Percentiles rank a stretch among this genome's conserved stretches.
Conservation (phyloP, 2,113 vertebrate species). For the Antechinus stuartii region DNA sequence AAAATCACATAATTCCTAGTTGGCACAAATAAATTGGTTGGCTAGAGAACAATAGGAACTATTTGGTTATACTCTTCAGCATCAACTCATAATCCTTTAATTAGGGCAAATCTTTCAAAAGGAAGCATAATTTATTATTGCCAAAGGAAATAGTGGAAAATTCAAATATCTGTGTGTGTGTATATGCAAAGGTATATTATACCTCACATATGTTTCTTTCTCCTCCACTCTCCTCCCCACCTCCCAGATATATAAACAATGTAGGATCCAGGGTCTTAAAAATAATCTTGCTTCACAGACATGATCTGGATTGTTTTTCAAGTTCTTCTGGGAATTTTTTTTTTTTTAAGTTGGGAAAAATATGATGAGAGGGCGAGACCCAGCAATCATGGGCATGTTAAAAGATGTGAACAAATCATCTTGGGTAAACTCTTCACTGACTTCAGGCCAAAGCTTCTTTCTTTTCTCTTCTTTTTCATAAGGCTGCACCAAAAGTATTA, state of each 20-base stretch:
- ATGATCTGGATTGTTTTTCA: neutral
- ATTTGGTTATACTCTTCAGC: constrained; percentile 65
- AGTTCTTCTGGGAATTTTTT: neutral
- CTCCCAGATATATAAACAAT: neutral
- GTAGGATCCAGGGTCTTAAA: constrained; percentile 9
- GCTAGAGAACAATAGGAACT: constrained; percentile 68
- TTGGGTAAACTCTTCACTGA: constrained; percentile 36
- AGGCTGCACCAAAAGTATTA: neutral
- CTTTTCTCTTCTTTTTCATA: neutral
- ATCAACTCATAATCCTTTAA: constrained; percentile 79
- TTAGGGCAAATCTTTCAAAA: constrained; percentile 62
- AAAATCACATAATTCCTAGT: constrained; percentile 54
- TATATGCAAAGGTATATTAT: neutral
- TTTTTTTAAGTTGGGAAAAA: neutral
- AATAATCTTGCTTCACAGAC: constrained; percentile 42
- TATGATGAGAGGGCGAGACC: constrained; percentile 3
- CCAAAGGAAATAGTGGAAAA: constrained; percentile 54
- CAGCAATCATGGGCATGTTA: constrained; percentile 12
- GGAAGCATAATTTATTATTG: constrained; percentile 49
- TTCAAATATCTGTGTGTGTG: neutral
- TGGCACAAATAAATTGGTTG: constrained; percentile 57
- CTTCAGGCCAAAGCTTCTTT: neutral
- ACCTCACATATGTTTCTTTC: neutral
- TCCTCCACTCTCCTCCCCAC: neutral
- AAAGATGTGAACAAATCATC: neutral